Conservation (phyloP, 1,140 invertebrate species). For the Aporrectodea caliginosa region DNA sequence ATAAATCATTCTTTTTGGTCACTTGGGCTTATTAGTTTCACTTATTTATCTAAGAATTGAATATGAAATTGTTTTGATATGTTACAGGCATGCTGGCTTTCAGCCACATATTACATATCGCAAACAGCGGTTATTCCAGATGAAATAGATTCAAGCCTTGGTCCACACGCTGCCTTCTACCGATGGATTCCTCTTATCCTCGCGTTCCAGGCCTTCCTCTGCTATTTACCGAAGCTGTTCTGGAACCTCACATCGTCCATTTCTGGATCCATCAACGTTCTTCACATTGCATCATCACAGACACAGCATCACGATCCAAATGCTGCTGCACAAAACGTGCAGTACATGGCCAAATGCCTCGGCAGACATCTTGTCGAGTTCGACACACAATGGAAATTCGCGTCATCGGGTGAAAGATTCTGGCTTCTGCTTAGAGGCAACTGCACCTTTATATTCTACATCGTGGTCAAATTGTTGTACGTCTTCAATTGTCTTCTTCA, state of each 20-base stretch:
- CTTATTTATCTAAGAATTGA: too few relatives aligned
- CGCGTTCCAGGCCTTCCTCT: slow-evolving; percentile 81
- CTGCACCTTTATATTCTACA: neutral
- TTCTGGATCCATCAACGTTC: neutral
- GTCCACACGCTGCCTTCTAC: too few relatives aligned
- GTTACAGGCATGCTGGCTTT: too few relatives aligned
- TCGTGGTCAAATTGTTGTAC: neutral
- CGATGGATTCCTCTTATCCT: slow-evolving; percentile 83
- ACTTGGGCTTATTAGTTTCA: too few relatives aligned
- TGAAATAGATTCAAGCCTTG: too few relatives aligned
- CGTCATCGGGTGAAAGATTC: neutral
- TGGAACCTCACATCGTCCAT: neutral
- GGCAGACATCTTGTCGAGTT: neutral
- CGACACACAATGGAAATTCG: neutral
- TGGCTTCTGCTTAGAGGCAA: neutral
- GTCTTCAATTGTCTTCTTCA: neutral
- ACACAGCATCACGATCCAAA: neutral
- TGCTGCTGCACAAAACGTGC: neutral
- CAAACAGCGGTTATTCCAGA: too few relatives aligned
- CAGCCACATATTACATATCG: too few relatives aligned
- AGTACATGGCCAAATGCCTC: neutral
- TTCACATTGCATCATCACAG: neutral
- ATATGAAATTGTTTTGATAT: too few relatives aligned
- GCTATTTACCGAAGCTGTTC: slow-evolving; percentile 76
- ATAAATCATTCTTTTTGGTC: too few relatives aligned